Conservation (phyloP, 2,797 vertebrate species). For the Sylvilagus floridanus region DNA sequence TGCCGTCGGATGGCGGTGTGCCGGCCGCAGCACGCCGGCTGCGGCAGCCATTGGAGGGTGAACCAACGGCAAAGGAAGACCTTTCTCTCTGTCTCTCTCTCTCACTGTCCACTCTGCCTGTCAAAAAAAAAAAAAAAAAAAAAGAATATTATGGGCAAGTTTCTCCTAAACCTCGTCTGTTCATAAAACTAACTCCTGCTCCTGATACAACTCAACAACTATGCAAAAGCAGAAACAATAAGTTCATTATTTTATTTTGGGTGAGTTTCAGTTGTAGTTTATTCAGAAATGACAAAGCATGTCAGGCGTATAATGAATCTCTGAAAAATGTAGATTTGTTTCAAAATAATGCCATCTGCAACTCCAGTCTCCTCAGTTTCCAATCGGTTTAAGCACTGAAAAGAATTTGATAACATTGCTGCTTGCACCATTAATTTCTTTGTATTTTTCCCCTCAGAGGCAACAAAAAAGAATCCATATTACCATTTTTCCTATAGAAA, state of each 20-base stretch:
- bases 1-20: no score
- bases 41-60: no score
- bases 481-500: constrained; percentile 30
- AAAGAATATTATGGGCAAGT: not conserved
- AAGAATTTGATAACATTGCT: not conserved
- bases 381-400: not conserved
- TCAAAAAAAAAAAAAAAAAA: no score
- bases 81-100: no score
- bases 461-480: not conserved
- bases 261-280: not conserved
- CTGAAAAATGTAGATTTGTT: constrained; percentile 29
- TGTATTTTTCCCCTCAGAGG: not conserved
- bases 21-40: no score
- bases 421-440: not conserved
- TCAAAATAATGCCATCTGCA: not conserved
- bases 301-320: constrained; percentile 7
- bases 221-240: not conserved
- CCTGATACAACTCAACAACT: not conserved
- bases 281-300: constrained; percentile 25
- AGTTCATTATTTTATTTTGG: not conserved
- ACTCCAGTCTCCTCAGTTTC: not conserved
- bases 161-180: not conserved
- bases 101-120: no score
- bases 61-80: no score
- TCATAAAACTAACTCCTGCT: not conserved